Base-by-base conservation (phyloP, 2,113 vertebrate genomes). In the Cavia porcellus region DNA sequence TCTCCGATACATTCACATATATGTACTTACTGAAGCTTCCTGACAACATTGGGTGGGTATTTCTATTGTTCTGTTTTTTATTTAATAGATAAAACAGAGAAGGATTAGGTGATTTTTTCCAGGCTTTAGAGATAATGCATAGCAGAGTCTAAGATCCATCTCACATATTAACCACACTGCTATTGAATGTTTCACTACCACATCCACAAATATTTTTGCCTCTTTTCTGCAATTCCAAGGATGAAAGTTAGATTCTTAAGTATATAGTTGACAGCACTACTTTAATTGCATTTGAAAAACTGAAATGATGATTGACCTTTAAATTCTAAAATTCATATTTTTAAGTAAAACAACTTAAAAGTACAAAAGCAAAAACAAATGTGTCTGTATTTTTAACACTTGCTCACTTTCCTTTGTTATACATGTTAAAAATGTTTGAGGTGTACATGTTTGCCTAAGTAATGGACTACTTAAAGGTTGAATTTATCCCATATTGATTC, bases 311-410 rank as follows among this genome's bases (percentile, higher is more conserved):
- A 17, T 30, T 92, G 17, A 92, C 13, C 35, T 84, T 85, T 89
- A 79, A 66, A 80, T 90, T 83, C n/a, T 86, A 74, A 83, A 42
- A 52, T 11, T 5, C 55, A 75, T 1, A 80, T 47, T 92, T 86
- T 91, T 96, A 55, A 22, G 28, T 12, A 95, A 95, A 57, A 92
- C 42, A 81, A 89, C 68, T 93, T 64, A 93, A 84, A 79, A 42
- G 24, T 45, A 75, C 74, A 75, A 75, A 75, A 75, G 42, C 38
- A 47, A 45, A 30, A 47, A 30, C 74, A 28, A 47, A 77, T 52
- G 30, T 45, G 77, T 55, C 17, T 32, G 15, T 52, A 55, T 80
- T 52, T 1, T 20, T 52, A 55, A 62, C 19, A 42, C 5, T 50
- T 75, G 0, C n/a, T n/a, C 83, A 68, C 24, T 17, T 30, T 19